Evolutionary conservation across 2,113 vertebrate genomes (phyloP).

Genomic region (Oriolus oriolus): DNA sequence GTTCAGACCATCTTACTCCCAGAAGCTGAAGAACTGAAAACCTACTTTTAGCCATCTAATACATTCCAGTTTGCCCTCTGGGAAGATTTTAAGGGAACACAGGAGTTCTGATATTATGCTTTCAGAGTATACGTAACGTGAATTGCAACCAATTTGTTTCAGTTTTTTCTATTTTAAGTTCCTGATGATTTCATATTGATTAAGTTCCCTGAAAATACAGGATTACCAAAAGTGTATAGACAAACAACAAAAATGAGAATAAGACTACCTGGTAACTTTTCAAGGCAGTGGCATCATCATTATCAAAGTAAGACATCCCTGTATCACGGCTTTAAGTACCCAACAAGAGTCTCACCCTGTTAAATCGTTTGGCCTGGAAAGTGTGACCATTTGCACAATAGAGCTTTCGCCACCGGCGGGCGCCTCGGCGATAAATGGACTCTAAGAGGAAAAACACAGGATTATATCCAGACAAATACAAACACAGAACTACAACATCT

Average conservation of each 20-base stretch:
- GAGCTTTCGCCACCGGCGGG: slow-evolving; percentile 96
- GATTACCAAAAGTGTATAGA: not conserved
- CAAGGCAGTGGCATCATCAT: not conserved
- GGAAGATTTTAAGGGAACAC: not conserved
- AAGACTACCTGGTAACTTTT: not conserved
- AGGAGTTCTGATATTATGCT: not conserved
- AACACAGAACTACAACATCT: not conserved
- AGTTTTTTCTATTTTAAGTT: not conserved
- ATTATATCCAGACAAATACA: slow-evolving; percentile 37
- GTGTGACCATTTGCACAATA: slow-evolving; percentile 97
- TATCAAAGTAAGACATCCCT: not conserved
- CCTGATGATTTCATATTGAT: not conserved
- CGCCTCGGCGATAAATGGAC: slow-evolving; percentile 97
- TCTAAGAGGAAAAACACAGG: slow-evolving; percentile 74
- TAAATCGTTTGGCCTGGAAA: slow-evolving; percentile 98
- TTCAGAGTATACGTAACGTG: not conserved
- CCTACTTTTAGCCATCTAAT: not conserved
- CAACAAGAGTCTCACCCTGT: slow-evolving; percentile 81
- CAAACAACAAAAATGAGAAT: not conserved
- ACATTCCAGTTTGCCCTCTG: not conserved
- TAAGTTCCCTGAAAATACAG: not conserved
- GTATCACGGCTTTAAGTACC: not conserved
- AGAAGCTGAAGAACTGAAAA: not conserved
- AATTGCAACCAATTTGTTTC: not conserved
- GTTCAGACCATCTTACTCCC: not conserved